Conservation (phyloP, 2,113 vertebrate genomes). For the Polyodon spathula region DNA sequence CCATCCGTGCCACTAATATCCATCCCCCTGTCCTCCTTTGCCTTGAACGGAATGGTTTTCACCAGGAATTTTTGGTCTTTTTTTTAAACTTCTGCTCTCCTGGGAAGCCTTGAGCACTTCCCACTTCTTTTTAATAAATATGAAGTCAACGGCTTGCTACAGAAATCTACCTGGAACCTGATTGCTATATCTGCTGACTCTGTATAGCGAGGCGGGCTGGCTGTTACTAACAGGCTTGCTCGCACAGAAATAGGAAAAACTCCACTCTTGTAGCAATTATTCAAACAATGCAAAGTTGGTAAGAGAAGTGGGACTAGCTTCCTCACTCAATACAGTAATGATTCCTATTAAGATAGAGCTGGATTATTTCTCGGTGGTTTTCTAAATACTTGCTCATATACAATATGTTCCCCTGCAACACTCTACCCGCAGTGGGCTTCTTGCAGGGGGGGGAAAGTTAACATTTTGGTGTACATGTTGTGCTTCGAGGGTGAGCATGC, state of each 20-base stretch:
- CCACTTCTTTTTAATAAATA: constrained; percentile 30
- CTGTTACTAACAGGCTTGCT: constrained; percentile 18
- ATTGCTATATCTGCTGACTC: constrained; percentile 41
- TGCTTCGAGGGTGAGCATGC: too few relatives aligned
- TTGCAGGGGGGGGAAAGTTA: too few relatives aligned
- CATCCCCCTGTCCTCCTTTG: constrained; percentile 32
- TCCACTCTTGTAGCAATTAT: constrained; percentile 7
- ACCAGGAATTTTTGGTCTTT: constrained; percentile 34
- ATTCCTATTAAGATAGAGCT: too few relatives aligned
- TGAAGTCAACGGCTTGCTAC: constrained; percentile 22
- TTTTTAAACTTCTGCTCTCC: constrained; percentile 37
- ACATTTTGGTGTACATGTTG: too few relatives aligned
- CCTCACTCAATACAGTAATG: too few relatives aligned
- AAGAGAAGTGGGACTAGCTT: too few relatives aligned
- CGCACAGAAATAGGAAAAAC: constrained; percentile 11
- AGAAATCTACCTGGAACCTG: constrained; percentile 34
- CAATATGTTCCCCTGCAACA: too few relatives aligned
- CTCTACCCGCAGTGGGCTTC: too few relatives aligned
- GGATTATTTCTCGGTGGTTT: too few relatives aligned
- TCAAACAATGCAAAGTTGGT: too few relatives aligned
- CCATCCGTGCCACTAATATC: too few relatives aligned
- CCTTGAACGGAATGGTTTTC: constrained; percentile 50
- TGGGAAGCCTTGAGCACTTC: constrained; percentile 41
- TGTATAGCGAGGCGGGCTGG: constrained; percentile 27
- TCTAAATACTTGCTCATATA: too few relatives aligned